Evolutionary conservation across 92 coral and sea anemone species (phyloP), one percentile per base, ranked within the genome.

Genomic region (Galaxea fascicularis): DNA sequence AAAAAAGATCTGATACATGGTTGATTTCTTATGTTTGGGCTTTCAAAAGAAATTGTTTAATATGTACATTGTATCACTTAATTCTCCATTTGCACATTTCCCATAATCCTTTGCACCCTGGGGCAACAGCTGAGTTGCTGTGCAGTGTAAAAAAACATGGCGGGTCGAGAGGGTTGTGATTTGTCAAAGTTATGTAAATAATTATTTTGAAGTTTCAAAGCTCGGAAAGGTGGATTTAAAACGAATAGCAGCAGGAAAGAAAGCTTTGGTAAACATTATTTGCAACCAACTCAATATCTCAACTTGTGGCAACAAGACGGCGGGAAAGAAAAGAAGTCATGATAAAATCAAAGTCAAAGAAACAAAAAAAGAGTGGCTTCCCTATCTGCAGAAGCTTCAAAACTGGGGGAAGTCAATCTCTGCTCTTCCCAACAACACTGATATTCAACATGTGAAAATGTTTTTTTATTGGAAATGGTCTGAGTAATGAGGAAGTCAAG

Each of bases 271-370:
- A 18, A 82, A 26, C 64, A 65, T 88, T 14, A 24, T 88, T 44
- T 88, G 92, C 62, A 82, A 60, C 65, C 81, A 78, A 18, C 87
- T 89, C 15, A 82, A 69, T 45, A 76, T 88, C 17, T 82, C 91
- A 63, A 88, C 88, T n/a, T 88, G 84, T 26, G 77, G 84, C 45
- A 16, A 65, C 65, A 82, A 68, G 46, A 15, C 60, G n/a, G 64
- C 57, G 0, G 70, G 47, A 24, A 41, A 73, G 28, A 49, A 60
- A 27, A 29, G 57, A 57, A 78, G 72, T 16, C 15, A 20, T 52
- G 21, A 53, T 74, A 62, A 65, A 30, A 84, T 64, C 81, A 47
- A 70, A 10, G 73, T 51, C 79, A 31, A 65, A 29, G 64, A 56
- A 74, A 22, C 77, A 20, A 29, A 51, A 12, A 72, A 53, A 67